Conservation (phyloP, 1,140 invertebrate genomes). For the Habropoda laboriosa region DNA sequence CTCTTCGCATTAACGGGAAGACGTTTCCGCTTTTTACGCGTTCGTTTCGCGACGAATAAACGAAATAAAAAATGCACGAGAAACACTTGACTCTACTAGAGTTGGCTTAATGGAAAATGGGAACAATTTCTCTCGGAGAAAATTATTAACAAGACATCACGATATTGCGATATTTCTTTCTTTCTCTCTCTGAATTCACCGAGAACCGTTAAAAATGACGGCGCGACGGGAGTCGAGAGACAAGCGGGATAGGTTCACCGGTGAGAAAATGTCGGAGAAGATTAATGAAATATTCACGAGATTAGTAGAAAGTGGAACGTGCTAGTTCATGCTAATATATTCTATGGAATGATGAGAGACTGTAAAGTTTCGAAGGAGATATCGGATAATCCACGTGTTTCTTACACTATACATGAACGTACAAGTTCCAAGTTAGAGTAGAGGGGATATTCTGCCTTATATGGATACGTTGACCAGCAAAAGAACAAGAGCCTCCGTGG, state of each 20-base stretch:
- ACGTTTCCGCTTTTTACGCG: not conserved
- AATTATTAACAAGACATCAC: too few species aligned
- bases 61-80: not conserved
- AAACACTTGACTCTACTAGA: too few species aligned
- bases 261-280: not conserved
- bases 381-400: not conserved
- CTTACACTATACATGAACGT: too few species aligned
- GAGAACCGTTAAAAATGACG: too few species aligned
- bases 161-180: not conserved
- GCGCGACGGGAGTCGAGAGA: too few species aligned
- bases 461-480: accelerated
- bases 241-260: not conserved
- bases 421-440: not conserved
- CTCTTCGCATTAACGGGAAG: not conserved
- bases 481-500: conserved; percentile 85
- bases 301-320: not conserved
- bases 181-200: not conserved
- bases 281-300: conserved; percentile 8
- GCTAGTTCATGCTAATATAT: not conserved
- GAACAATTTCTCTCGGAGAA: too few species aligned
- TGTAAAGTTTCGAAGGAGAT: not conserved
- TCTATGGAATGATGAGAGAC: not conserved
- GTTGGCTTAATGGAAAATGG: too few species aligned
- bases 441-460: accelerated
- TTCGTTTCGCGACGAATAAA: not conserved